Evolutionary conservation across 2,888 invertebrate species (phyloP), one percentile per base, ranked within the genome.

Genomic region (Artemia sinica): DNA sequence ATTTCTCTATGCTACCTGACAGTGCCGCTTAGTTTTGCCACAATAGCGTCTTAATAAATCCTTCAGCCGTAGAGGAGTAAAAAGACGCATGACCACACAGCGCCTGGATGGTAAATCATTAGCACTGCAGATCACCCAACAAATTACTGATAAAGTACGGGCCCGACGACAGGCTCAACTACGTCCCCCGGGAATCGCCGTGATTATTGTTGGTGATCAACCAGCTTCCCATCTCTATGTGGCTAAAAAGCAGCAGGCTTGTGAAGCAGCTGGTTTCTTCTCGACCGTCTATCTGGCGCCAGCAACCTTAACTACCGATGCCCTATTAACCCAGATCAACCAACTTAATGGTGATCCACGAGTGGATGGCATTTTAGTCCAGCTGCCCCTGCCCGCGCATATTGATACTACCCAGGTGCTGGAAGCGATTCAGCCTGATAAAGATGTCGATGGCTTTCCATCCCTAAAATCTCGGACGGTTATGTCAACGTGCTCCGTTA

Each of bases 331-430:
- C 12, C 52, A 12, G 52, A 13, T 52, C 13, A 13, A 52, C 12
- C 52, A 13, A 13, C 52, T 52, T 52, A 52, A 52, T 52, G 12
- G 13, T 12, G 52, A 52, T 52, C 13, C 52, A 12, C 12, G 12
- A 12, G 52, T 52, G 12, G 52, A 52, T 13, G 52, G 52, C 52
- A 52, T 52, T 52, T 13, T 52, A 13, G 52, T 52, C 52, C 52
- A 52, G 52, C 52, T 52, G 52, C 52, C 52, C 52, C 52, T 52
- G 52, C 52, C 52, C 52, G 12, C 12, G 52, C 52, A 52, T 52
- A 12, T 52, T 13, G 52, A 52, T 52, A 13, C 12, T 12, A 12
- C 12, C 12, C 12, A 12, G 12, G 52, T 52, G 52, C 12, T 52
- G 12, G 52, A 52, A 52, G 12, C 12, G 52, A 52, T 52, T 13